Percentiles rank a stretch among this genome's conserved stretches.
Evolutionary conservation across 2,797 vertebrate genomes (phyloP).

Genomic region (Sandelia bainsii): DNA sequence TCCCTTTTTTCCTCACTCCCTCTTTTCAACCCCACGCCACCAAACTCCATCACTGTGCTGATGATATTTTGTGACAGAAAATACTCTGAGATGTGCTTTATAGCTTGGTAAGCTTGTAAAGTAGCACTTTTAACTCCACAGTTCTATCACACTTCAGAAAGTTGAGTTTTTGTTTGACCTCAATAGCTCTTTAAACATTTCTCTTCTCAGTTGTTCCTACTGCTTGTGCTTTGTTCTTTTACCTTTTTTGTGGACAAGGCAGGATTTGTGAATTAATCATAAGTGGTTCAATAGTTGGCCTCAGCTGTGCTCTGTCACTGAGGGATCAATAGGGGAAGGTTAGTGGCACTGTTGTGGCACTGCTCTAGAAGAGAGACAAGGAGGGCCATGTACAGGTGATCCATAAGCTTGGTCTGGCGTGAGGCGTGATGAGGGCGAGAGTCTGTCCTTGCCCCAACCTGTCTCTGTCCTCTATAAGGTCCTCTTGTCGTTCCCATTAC

Average conservation of each 20-base stretch:
- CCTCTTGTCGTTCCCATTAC: slow-evolving; percentile 1
- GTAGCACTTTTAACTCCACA: slow-evolving; percentile 54
- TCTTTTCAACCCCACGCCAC: slow-evolving; percentile 34
- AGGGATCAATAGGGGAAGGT: slow-evolving; percentile 83
- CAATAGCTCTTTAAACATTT: slow-evolving; percentile 58
- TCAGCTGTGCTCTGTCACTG: slow-evolving; percentile 77
- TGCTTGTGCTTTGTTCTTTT: slow-evolving; percentile 72
- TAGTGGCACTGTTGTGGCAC: slow-evolving; percentile 63
- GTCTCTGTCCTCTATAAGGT: slow-evolving; percentile 31
- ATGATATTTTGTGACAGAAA: slow-evolving; percentile 62
- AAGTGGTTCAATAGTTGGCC: slow-evolving; percentile 84
- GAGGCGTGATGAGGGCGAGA: slow-evolving; percentile 65
- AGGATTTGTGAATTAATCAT: slow-evolving; percentile 86
- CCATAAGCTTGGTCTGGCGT: slow-evolving; percentile 78
- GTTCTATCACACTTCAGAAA: slow-evolving; percentile 68
- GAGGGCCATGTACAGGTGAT: slow-evolving; percentile 75
- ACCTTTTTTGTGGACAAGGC: slow-evolving; percentile 75
- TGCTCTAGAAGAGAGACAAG: slow-evolving; percentile 68
- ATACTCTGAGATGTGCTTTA: slow-evolving; percentile 65
- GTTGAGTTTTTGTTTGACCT: slow-evolving; percentile 67
- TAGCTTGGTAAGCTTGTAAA: slow-evolving; percentile 74
- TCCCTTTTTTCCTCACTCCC: slow-evolving; percentile 27
- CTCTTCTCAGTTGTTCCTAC: slow-evolving; percentile 56
- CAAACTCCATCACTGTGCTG: slow-evolving; percentile 42
- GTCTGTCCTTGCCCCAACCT: slow-evolving; percentile 59